These are phyloP conservation scores for Lucilia cuprina DNA, from an alignment of 1,140 invertebrate genomes.

Conservation along the genomic window DNA sequence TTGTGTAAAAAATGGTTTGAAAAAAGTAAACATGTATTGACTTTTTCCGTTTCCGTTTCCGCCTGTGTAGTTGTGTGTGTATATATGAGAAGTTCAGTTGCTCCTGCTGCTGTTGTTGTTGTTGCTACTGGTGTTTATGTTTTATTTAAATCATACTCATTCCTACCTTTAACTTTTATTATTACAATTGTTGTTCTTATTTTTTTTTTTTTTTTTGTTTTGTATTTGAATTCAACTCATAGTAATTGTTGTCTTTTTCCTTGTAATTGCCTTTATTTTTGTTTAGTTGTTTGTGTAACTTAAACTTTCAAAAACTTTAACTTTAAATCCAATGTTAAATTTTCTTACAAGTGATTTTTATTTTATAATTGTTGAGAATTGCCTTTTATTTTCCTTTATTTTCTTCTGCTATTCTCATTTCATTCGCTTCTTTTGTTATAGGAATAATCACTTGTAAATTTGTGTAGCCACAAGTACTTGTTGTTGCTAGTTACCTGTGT, in stretches of 20 bases:
- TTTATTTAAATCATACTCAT: conserved; percentile 12
- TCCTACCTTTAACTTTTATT: not conserved
- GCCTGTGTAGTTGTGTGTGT: not conserved
- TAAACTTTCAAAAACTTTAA: not conserved
- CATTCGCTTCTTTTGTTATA: not conserved
- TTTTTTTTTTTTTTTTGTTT: too few species aligned
- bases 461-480: not conserved
- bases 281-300: not conserved
- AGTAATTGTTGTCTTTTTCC: too few species aligned
- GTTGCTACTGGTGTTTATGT: not conserved
- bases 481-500: not conserved
- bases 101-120: too few species aligned
- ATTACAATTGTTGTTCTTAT: not conserved
- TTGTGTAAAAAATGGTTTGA: not conserved
- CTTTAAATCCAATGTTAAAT: not conserved
- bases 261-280: not conserved
- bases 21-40: not conserved
- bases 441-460: not conserved
- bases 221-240: too few species aligned
- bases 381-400: not conserved
- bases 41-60: conserved; percentile 29
- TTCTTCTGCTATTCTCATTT: too few species aligned
- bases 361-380: not conserved
- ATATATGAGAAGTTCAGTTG: not conserved
- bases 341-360: not conserved